Base-by-base conservation (phyloP, 2,113 vertebrate species). In the Saimiri boliviensis region DNA sequence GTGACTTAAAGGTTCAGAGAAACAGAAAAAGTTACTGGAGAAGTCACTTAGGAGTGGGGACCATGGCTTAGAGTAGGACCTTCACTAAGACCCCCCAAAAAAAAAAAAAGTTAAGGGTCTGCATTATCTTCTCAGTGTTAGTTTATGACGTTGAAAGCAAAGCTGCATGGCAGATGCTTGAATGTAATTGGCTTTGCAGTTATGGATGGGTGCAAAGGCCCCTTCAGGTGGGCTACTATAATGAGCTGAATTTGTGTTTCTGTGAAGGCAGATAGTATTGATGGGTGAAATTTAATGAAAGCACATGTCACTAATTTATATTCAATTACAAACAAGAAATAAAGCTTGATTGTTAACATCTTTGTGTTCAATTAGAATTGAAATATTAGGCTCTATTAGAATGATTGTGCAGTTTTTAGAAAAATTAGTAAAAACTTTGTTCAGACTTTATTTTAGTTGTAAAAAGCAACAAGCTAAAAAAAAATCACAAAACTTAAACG, bases 381-480 rank as follows among this genome's bases (percentile, higher is more conserved):
- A 97, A 98, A 95, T 14, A 93, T 86, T 93, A 79, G 52, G 45
- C 94, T 95, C 60, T 52, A 92, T 66, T 85, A 86, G 11, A 30
- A 9, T 60, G 42, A 77, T 19, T 68, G 17, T 60, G 54, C 14
- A 60, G 20, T 40, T 84, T 95, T 77, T 21, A 40, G 42, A 91
- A 92, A 91, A 52, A 45, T 35, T 88, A 68, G 25, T 91, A 68
- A 86, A 94, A 93, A 86, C 32, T 92, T 97, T 23, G 4, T 16
- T 90, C 54, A 66, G 54, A 83, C 13, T 93, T 93, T 10, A 63
- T 94, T 94, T 96, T 84, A 16, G 10, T 80, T 85, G 21, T 87
- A 95, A 96, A 97, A 94, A 87, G 87, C 96, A 97, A 86, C 47
- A 92, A 89, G 23, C 73, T 56, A 66, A 95, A 37, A 42, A 79